Conservation (phyloP, 2,113 vertebrate species). For the Plecotus auritus region DNA sequence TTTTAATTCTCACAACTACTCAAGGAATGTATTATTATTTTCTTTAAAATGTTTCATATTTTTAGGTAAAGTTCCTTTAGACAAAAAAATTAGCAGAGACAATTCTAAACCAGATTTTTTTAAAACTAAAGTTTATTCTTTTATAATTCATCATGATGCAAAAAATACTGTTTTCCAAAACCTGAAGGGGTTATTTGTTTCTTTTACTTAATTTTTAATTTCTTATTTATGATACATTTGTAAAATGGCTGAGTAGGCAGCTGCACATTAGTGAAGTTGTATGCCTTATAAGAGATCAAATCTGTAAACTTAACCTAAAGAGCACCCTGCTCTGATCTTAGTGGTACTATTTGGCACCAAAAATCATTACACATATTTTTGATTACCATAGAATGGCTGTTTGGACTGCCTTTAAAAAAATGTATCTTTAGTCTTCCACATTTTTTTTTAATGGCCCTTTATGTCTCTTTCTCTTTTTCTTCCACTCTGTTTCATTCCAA, state of each 20-base stretch:
- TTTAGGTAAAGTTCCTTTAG: neutral
- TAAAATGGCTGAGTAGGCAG: neutral
- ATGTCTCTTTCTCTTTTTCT: neutral
- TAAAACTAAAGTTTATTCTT: neutral
- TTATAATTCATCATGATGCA: neutral
- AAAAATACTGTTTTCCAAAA: neutral
- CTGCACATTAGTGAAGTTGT: neutral
- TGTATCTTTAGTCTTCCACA: neutral
- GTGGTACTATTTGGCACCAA: neutral
- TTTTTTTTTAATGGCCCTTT: neutral
- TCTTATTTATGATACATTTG: neutral
- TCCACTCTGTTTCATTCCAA: neutral
- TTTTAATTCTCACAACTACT: neutral
- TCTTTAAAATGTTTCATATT: neutral
- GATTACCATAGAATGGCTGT: neutral
- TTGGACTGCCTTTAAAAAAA: neutral
- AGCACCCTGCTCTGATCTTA: neutral
- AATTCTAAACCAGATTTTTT: neutral
- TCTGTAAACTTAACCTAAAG: neutral
- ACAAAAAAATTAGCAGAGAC: neutral
- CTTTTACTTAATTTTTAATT: neutral
- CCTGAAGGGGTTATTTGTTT: neutral
- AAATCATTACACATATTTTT: neutral
- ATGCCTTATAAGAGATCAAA: neutral
- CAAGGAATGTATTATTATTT: neutral